Conservation (phyloP, 2,113 vertebrate genomes). For the Gobio gobio region DNA sequence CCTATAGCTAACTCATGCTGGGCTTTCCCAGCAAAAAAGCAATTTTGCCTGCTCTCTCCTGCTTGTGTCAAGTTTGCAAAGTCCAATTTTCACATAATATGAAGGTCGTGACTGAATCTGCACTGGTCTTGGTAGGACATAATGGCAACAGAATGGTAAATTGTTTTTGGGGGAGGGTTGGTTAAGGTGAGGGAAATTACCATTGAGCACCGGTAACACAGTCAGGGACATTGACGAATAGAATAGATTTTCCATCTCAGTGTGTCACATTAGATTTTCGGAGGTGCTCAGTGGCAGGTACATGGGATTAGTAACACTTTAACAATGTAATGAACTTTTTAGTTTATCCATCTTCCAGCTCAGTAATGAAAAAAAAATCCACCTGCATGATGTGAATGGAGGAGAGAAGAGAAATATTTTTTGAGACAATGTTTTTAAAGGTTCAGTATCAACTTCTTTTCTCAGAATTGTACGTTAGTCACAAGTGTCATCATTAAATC, state of each 20-base stretch:
- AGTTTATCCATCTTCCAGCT: slow-evolving; percentile 83
- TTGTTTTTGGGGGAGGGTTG: slow-evolving; percentile 77
- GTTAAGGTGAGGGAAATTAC: slow-evolving; percentile 75
- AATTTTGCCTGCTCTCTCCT: slow-evolving; percentile 53
- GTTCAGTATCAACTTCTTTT: background rate
- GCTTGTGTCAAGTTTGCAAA: slow-evolving; percentile 74
- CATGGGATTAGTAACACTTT: slow-evolving; percentile 91
- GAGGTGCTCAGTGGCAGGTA: slow-evolving; percentile 85
- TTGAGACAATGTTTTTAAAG: slow-evolving; percentile 6
- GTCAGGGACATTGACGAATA: slow-evolving; percentile 59
- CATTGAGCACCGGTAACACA: slow-evolving; percentile 65
- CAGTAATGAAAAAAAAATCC: slow-evolving; percentile 86
- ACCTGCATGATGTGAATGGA: slow-evolving; percentile 67
- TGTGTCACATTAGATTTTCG: slow-evolving; percentile 90
- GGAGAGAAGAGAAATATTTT: background rate
- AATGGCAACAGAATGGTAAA: slow-evolving; percentile 88
- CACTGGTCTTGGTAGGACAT: slow-evolving; percentile 88
- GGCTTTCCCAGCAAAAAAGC: slow-evolving; percentile 19
- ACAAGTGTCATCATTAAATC: too few relatives aligned
- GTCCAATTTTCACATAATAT: slow-evolving; percentile 89
- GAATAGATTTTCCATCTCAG: slow-evolving; percentile 80
- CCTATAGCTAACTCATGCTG: slow-evolving; percentile 25
- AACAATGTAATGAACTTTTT: slow-evolving; percentile 86
- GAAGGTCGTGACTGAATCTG: slow-evolving; percentile 82
- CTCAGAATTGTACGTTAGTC: background rate